phyloP scores from a whole-genome alignment of 2,113 vertebrate genomes.

The Cairina moschata region DNA sequence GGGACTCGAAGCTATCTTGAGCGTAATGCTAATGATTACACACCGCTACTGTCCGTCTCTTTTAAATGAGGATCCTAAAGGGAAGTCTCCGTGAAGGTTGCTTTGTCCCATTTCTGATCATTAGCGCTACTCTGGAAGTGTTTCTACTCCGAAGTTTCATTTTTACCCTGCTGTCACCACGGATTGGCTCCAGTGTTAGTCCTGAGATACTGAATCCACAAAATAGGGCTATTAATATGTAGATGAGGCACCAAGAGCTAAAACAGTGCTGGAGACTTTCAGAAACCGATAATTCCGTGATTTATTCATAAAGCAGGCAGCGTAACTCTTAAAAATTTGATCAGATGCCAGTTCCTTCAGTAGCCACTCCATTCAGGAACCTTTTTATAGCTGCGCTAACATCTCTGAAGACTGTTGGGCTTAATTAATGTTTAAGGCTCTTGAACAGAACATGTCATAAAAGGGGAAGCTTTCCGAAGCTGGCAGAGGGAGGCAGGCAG shows the following conservation, averaged over 20 bases:
- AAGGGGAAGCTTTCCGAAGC: neutral
- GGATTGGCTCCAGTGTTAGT: neutral
- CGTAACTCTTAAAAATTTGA: conserved; percentile 59
- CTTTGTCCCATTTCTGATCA: neutral
- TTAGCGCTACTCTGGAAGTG: neutral
- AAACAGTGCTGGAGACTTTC: neutral
- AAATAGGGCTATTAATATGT: neutral
- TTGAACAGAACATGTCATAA: neutral
- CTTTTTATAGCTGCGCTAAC: conserved; percentile 58
- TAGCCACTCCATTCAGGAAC: conserved; percentile 14
- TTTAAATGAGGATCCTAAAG: neutral
- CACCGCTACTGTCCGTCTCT: neutral
- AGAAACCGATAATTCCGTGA: conserved; percentile 25
- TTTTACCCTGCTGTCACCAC: neutral
- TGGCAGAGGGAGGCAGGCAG: neutral
- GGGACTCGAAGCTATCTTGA: neutral
- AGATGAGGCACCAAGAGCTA: neutral
- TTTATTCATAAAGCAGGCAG: conserved; percentile 59
- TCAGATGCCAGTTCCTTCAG: conserved; percentile 64
- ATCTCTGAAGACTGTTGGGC: conserved; percentile 45
- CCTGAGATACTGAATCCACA: neutral
- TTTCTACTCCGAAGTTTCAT: neutral
- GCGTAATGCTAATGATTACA: neutral
- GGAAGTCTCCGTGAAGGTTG: neutral
- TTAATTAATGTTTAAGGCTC: conserved; percentile 57